Evolutionary conservation across 2,888 invertebrate genomes (phyloP), one percentile per base, ranked within the genome.

Genomic region (Chrysolina haemoptera): DNA sequence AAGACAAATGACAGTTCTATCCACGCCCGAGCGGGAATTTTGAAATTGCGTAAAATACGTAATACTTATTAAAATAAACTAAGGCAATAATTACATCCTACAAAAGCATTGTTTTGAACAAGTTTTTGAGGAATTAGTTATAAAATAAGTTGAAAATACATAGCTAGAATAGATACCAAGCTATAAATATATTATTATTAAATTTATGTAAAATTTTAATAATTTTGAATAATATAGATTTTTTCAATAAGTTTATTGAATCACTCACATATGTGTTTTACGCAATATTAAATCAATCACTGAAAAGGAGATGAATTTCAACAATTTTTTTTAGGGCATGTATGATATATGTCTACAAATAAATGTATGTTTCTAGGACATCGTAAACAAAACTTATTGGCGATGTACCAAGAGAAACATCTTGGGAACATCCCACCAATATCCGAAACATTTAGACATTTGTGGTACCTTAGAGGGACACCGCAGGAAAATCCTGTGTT

Each of bases 371-470:
- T 50, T 16, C 48, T 50, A 50, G 48, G 48, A 50, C 6, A 50
- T 50, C n/a, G 48, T 50, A 50, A 50, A 50, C 48, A 50, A 50
- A 50, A 50, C 48, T 50, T 50, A 50, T 50, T 50, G 48, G 48
- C 12, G 48, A 50, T 50, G 48, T 50, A 50, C 48, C 48, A 50
- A 50, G 48, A 50, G 48, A 50, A 50, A 50, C 48, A 50, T 50
- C 14, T 16, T 50, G 16, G 14, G 48, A 50, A 50, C n/a, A 50
- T 50, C 48, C 48, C 48, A 50, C 48, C 16, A 50, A 50, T 50
- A 50, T 50, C 48, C 48, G n/a, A 16, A 50, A 50, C 48, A 50
- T 50, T n/a, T 1, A n/a, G 48, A 43, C 43, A 43, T 43, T 43
- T 43, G 43, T 43, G 43, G 43, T 43, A 43, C 43, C 43, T 43